phyloP scores from a whole-genome alignment of 2,797 vertebrate species.

The Holocentrus rufus region DNA sequence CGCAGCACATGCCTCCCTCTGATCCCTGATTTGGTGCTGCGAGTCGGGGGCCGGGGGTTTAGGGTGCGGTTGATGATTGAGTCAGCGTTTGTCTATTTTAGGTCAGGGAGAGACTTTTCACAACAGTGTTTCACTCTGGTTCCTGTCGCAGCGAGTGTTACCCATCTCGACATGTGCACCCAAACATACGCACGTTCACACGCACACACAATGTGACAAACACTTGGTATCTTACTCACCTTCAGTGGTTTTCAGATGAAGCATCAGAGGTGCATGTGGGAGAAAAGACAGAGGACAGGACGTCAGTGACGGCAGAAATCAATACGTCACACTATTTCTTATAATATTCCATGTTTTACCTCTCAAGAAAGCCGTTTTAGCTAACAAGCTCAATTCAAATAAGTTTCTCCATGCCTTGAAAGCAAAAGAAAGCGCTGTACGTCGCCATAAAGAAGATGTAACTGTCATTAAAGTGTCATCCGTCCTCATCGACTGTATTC shows the following conservation, averaged over 20 bases:
- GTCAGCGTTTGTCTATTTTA: neutral
- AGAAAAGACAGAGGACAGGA: neutral
- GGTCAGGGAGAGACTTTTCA: neutral
- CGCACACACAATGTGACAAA: neutral
- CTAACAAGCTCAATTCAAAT: constrained; percentile 32
- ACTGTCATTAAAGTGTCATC: constrained; percentile 55
- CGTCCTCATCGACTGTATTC: constrained; percentile 35
- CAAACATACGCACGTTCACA: neutral
- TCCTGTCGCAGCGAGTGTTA: neutral
- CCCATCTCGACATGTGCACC: too few relatives aligned
- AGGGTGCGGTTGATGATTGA: neutral
- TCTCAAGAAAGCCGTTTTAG: constrained; percentile 25
- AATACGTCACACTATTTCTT: neutral
- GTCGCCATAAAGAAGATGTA: constrained; percentile 60
- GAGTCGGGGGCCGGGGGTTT: too few relatives aligned
- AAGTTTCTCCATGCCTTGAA: constrained; percentile 40
- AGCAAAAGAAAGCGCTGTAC: constrained; percentile 13
- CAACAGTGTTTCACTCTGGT: constrained; percentile 1
- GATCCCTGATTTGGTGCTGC: neutral
- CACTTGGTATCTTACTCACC: neutral
- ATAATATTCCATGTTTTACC: constrained; percentile 33
- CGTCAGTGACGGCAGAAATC: neutral
- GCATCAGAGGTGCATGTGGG: neutral
- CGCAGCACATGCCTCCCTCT: neutral
- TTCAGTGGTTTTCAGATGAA: neutral